A percentile compares a stretch with the other conserved stretches of the same genome.
These are phyloP conservation scores for Diplodus puntazzo DNA, from an alignment of 2,797 vertebrate species.

Conservation along the genomic window DNA sequence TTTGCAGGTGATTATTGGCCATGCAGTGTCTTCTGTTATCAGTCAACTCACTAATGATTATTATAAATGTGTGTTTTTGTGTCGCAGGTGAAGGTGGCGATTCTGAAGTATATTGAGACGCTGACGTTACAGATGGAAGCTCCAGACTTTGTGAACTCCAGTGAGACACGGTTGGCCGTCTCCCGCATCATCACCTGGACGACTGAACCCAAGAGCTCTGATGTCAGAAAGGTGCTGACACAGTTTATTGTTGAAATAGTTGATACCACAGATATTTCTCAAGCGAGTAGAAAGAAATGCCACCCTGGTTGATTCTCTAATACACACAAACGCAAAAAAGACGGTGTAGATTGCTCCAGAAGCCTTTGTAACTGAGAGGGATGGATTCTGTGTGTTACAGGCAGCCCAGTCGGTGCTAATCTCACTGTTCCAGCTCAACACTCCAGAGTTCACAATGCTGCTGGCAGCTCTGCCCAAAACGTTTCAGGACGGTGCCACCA, in stretches of 20 bases:
- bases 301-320: not conserved
- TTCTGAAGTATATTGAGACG: constrained; percentile 97
- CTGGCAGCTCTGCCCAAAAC: constrained; percentile 97
- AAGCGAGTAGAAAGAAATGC: not conserved
- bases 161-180: constrained; percentile 96
- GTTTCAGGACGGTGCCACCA: constrained; percentile 97
- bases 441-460: constrained; percentile 97
- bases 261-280: not conserved
- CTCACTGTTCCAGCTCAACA: constrained; percentile 96
- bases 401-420: constrained; percentile 96
- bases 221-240: constrained; percentile 92
- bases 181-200: constrained; percentile 99
- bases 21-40: not conserved
- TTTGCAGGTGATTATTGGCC: constrained; percentile 53
- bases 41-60: constrained; percentile 23
- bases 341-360: not conserved
- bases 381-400: constrained; percentile 78
- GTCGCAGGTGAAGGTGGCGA: constrained; percentile 95
- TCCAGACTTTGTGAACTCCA: constrained; percentile 96
- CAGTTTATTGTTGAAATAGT: too few species aligned
- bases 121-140: constrained; percentile 97
- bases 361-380: not conserved
- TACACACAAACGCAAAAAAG: not conserved
- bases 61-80: constrained; percentile 35
- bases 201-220: constrained; percentile 97